phyloP scores from a whole-genome alignment of 30 jellyfish, hydroid and myxozoan species.

The Pelagia noctiluca region DNA sequence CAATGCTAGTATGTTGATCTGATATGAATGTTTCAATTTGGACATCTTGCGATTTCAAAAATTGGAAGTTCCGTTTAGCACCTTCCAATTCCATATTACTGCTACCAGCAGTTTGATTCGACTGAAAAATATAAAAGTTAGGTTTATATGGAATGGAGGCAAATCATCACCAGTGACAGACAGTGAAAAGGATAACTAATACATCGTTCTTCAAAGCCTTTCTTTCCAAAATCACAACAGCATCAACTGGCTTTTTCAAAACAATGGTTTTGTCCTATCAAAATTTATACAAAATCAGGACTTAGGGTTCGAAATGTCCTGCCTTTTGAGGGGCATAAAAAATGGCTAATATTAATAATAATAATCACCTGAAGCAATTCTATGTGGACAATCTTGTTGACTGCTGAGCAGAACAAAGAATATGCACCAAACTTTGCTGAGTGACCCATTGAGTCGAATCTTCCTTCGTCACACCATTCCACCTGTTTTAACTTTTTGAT shows the following conservation, averaged over 20 bases:
- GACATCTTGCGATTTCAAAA: not conserved
- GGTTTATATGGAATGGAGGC: not conserved
- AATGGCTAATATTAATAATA: not conserved
- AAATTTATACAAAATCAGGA: too few relatives aligned
- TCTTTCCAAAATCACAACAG: too few relatives aligned
- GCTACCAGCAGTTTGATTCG: conserved; percentile 3
- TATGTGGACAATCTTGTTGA: conserved; percentile 15
- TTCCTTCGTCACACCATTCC: conserved; percentile 65
- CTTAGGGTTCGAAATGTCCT: too few relatives aligned
- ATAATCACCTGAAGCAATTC: conserved; percentile 29
- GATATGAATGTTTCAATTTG: not conserved
- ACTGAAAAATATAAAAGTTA: not conserved
- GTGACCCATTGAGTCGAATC: conserved; percentile 70
- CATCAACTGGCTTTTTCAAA: too few relatives aligned
- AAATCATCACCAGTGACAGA: too few relatives aligned
- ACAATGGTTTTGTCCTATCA: too few relatives aligned
- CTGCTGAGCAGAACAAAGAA: conserved; percentile 19
- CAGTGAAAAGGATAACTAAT: not conserved
- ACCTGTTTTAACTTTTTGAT: not conserved
- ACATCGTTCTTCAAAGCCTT: too few relatives aligned
- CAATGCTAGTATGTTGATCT: conserved; percentile 31
- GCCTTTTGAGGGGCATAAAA: too few relatives aligned
- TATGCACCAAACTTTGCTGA: conserved; percentile 44
- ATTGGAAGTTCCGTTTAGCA: not conserved
- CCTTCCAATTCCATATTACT: conserved; percentile 12